A percentile compares a stretch with the other conserved stretches of the same genome.
Evolutionary conservation across 2,888 invertebrate genomes (phyloP).

Genomic region (Tipula vernalis): DNA sequence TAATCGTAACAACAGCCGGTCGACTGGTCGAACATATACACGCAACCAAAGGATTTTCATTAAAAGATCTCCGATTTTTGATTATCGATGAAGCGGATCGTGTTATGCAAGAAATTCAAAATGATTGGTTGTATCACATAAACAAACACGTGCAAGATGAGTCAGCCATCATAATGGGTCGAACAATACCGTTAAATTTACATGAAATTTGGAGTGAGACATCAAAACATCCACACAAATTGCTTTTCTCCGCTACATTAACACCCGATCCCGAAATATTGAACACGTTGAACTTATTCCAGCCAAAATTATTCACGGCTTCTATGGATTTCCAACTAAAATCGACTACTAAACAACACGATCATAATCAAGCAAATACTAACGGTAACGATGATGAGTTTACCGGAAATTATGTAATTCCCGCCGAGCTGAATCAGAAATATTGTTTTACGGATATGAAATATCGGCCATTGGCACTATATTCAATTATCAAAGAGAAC

Average conservation of each 20-base stretch:
- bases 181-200: slow-evolving; percentile 26
- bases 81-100: slow-evolving; percentile 97
- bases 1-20: slow-evolving; percentile 88
- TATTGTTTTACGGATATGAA: slow-evolving; percentile 50
- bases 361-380: background rate
- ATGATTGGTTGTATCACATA: slow-evolving; percentile 79
- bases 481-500: slow-evolving; percentile 51
- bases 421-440: slow-evolving; percentile 59
- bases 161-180: slow-evolving; percentile 40
- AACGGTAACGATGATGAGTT: slow-evolving; percentile 36
- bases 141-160: slow-evolving; percentile 49
- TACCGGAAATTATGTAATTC: slow-evolving; percentile 70
- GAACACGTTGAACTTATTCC: slow-evolving; percentile 75
- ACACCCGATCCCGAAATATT: slow-evolving; percentile 94
- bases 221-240: slow-evolving; percentile 57
- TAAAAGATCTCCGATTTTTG: slow-evolving; percentile 59
- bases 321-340: slow-evolving; percentile 17
- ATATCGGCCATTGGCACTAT: slow-evolving; percentile 69
- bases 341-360: slow-evolving; percentile 18
- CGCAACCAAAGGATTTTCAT: slow-evolving; percentile 63
- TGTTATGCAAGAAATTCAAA: slow-evolving; percentile 81
- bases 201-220: slow-evolving; percentile 24
- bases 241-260: slow-evolving; percentile 94
- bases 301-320: slow-evolving; percentile 83
- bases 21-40: slow-evolving; percentile 85